phyloP scores from a whole-genome alignment of 1,140 invertebrate species.

The Xylocopa sonorina region DNA sequence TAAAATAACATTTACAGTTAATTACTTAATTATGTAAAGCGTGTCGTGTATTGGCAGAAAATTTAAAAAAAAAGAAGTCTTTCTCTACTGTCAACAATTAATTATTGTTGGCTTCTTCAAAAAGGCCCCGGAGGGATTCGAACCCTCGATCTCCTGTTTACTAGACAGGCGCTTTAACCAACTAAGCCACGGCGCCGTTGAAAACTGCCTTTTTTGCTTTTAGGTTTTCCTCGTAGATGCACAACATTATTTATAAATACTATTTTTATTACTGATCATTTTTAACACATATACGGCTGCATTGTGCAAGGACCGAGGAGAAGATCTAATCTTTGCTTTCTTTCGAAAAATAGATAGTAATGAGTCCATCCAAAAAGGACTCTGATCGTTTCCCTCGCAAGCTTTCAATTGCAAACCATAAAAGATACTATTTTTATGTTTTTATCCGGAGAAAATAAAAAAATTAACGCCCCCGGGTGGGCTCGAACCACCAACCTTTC shows the following conservation, averaged over 20 bases:
- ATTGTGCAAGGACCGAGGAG: too few relatives aligned
- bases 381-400: too few relatives aligned
- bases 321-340: too few relatives aligned
- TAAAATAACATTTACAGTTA: background rate
- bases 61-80: background rate
- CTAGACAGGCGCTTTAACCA: conserved; percentile 85
- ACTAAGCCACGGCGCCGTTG: conserved; percentile 83
- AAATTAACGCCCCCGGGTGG: conserved; percentile 85
- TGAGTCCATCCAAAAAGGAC: too few relatives aligned
- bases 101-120: background rate
- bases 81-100: too few relatives aligned
- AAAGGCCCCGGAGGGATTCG: conserved; percentile 77
- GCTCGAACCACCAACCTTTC: conserved; percentile 94
- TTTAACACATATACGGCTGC: too few relatives aligned
- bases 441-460: background rate
- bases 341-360: too few relatives aligned
- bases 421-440: background rate
- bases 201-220: rapidly evolving
- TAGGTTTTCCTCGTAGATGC: rapidly evolving
- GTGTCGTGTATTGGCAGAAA: background rate
- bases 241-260: background rate
- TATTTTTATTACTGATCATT: too few relatives aligned
- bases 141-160: conserved; percentile 83
- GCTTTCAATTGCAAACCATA: too few relatives aligned
- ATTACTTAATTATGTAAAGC: too few relatives aligned